Percentiles rank a stretch among this genome's conserved stretches.
These are phyloP conservation scores for Triplophysa rosa DNA, from an alignment of 2,113 vertebrate genomes.

Conservation along the genomic window DNA sequence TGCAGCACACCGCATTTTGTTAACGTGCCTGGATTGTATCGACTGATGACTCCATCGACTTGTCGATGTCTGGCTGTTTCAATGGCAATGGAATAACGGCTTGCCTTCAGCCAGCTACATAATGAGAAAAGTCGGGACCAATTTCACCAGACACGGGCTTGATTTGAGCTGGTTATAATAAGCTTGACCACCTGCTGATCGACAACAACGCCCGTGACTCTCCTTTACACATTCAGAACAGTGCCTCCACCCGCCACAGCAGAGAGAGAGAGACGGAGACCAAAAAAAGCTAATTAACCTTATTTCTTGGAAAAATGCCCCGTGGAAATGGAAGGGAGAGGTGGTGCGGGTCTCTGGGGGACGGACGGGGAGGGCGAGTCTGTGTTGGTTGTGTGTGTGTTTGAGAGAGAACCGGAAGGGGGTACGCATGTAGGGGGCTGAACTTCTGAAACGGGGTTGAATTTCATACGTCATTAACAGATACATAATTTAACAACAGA, in stretches of 20 bases:
- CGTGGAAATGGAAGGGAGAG: slow-evolving; percentile 71
- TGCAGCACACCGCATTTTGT: slow-evolving; percentile 29
- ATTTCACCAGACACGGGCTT: slow-evolving; percentile 30
- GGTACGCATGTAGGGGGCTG: slow-evolving; percentile 42
- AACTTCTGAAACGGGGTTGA: slow-evolving; percentile 75
- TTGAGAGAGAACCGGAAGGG: neutral
- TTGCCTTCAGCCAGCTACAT: slow-evolving; percentile 4
- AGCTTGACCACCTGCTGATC: slow-evolving; percentile 57
- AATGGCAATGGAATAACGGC: slow-evolving; percentile 27
- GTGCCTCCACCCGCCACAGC: slow-evolving; percentile 61
- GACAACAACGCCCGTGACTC: slow-evolving; percentile 30
- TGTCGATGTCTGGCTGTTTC: slow-evolving; percentile 36
- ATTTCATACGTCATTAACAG: slow-evolving; percentile 87
- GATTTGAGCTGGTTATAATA: slow-evolving; percentile 56
- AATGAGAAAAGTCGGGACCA: slow-evolving; percentile 37
- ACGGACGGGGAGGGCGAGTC: slow-evolving; percentile 58
- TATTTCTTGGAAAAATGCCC: slow-evolving; percentile 76
- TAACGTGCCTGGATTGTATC: slow-evolving; percentile 30
- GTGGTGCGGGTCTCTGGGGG: slow-evolving; percentile 70
- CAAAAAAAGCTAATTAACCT: slow-evolving; percentile 86
- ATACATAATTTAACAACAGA: slow-evolving; percentile 80
- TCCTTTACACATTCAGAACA: slow-evolving; percentile 49
- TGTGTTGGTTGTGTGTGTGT: slow-evolving; percentile 43
- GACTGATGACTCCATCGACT: slow-evolving; percentile 25
- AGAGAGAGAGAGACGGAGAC: slow-evolving; percentile 70